These are phyloP conservation scores for Molossus molossus DNA, from an alignment of 2,797 vertebrate species.

Conservation along the genomic window DNA sequence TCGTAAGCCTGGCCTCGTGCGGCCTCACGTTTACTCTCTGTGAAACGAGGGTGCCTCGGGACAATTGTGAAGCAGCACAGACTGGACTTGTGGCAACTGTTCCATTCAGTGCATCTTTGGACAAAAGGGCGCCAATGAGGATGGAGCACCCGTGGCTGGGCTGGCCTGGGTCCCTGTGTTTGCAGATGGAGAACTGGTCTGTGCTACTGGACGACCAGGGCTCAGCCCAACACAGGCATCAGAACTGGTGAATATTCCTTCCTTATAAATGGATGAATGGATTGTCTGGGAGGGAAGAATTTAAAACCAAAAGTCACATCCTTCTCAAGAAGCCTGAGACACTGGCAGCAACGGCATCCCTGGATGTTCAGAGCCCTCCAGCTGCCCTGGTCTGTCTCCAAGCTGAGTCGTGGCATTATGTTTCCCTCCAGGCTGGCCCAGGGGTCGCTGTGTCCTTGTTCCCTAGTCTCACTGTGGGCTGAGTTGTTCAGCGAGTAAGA, in stretches of 20 bases:
- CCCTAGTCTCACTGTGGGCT: background rate
- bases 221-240: background rate
- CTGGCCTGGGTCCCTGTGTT: background rate
- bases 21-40: background rate
- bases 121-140: background rate
- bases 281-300: background rate
- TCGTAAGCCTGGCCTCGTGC: background rate
- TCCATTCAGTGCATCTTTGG: background rate
- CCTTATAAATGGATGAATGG: background rate
- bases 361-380: background rate
- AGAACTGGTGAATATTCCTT: background rate
- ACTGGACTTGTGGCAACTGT: background rate
- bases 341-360: background rate
- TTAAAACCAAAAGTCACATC: background rate
- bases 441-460: background rate
- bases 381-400: background rate
- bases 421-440: background rate
- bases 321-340: background rate
- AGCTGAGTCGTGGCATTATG: background rate
- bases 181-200: background rate
- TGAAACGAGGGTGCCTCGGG: background rate
- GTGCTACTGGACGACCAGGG: background rate
- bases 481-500: background rate
- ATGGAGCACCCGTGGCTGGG: background rate
- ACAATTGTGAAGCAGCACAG: background rate